A percentile compares a stretch with the other conserved stretches of the same genome.
Evolutionary conservation across 2,113 vertebrate genomes (phyloP).

Genomic region (Sclerurus mexicanus): DNA sequence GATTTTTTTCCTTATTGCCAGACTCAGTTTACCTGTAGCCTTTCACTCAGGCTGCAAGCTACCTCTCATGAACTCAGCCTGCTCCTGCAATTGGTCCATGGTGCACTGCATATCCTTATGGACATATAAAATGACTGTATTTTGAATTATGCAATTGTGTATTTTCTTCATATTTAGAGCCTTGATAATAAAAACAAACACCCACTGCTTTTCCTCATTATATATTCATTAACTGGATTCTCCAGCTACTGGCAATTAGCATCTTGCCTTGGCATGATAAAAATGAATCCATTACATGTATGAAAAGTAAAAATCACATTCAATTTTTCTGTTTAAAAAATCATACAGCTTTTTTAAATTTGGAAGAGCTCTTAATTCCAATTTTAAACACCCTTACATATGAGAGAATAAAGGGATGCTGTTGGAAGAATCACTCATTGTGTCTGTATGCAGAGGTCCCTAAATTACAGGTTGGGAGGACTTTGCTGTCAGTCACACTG

Average conservation of each 20-base stretch:
- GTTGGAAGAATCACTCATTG: background rate
- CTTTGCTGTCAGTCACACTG: background rate
- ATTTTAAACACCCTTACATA: background rate
- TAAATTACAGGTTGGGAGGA: background rate
- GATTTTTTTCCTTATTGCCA: background rate
- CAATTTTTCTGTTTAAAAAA: background rate
- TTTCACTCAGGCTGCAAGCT: background rate
- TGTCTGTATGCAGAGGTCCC: background rate
- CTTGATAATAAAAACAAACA: conserved; percentile 32
- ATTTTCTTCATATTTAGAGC: conserved; percentile 21
- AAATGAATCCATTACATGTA: conserved; percentile 25
- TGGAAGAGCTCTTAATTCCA: background rate
- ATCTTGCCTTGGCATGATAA: conserved; percentile 2
- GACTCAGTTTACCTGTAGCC: background rate
- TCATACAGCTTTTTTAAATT: background rate
- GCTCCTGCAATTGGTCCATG: background rate
- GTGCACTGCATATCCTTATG: background rate
- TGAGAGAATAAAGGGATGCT: background rate
- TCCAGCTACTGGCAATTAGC: conserved; percentile 40
- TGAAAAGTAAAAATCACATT: conserved; percentile 35
- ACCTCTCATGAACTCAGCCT: background rate
- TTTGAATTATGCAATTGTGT: background rate
- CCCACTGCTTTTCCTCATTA: conserved; percentile 22
- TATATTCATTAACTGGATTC: conserved; percentile 43
- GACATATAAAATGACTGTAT: background rate